phyloP scores from a whole-genome alignment of 1,140 invertebrate species.

The Patella vulgata region DNA sequence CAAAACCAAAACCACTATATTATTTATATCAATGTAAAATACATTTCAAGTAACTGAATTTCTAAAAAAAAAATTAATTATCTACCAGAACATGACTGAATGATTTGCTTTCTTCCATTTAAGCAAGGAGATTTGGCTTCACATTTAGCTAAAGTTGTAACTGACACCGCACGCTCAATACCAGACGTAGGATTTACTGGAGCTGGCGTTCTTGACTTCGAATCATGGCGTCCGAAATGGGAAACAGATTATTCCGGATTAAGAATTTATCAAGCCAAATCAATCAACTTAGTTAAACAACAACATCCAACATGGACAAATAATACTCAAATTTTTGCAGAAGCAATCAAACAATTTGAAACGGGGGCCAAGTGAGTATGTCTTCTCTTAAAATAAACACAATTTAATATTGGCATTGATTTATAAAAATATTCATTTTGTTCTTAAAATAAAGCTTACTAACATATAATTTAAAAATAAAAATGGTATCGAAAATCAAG shows the following conservation, averaged over 20 bases:
- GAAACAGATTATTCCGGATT: slow-evolving; percentile 76
- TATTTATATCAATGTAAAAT: too few relatives aligned
- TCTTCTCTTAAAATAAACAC: too few relatives aligned
- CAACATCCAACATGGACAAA: slow-evolving; percentile 39
- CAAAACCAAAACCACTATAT: too few relatives aligned
- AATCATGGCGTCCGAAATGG: slow-evolving; percentile 83
- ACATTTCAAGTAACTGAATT: too few relatives aligned
- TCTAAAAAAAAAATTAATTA: too few relatives aligned
- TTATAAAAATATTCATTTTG: too few relatives aligned
- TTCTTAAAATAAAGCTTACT: too few relatives aligned
- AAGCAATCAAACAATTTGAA: slow-evolving; percentile 47
- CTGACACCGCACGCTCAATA: slow-evolving; percentile 17
- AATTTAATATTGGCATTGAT: too few relatives aligned
- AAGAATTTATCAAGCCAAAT: slow-evolving; percentile 35
- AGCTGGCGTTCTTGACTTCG: slow-evolving; percentile 83
- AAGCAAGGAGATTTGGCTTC: slow-evolving; percentile 35
- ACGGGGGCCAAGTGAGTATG: slow-evolving; percentile 45
- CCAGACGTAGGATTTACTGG: slow-evolving; percentile 69
- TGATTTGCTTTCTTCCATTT: too few relatives aligned
- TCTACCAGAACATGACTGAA: too few relatives aligned
- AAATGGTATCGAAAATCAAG: too few relatives aligned
- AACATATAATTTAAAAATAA: too few relatives aligned
- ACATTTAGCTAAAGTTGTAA: slow-evolving; percentile 60
- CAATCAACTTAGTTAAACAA: slow-evolving; percentile 36
- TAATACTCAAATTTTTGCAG: slow-evolving; percentile 14